Evolutionary conservation across 2,888 invertebrate species (phyloP).

Genomic region (Epistrophella euchroma): DNA sequence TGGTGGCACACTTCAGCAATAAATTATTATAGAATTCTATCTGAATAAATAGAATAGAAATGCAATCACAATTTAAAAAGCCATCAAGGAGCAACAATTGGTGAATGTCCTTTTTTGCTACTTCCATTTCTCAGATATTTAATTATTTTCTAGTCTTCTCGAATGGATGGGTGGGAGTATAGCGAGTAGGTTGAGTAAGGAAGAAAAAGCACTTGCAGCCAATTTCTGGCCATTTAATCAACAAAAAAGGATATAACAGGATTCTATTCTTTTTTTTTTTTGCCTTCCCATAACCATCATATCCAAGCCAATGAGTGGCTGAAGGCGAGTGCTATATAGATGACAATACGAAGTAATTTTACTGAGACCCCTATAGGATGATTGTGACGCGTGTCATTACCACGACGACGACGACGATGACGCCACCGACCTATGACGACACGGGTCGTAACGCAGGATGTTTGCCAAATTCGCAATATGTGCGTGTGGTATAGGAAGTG

Average conservation of each 20-base stretch:
- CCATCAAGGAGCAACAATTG: slow-evolving; percentile 65
- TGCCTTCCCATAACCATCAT: slow-evolving; percentile 19
- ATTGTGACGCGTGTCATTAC: slow-evolving; percentile 65
- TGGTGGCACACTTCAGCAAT: slow-evolving; percentile 65
- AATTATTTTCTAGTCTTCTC: background rate
- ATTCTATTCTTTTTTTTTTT: slow-evolving; percentile 9
- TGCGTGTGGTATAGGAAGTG: slow-evolving; percentile 49
- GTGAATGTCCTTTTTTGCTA: slow-evolving; percentile 35
- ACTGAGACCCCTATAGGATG: slow-evolving; percentile 35
- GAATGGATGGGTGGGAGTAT: background rate
- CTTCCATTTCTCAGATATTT: background rate
- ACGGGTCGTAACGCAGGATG: slow-evolving; percentile 41
- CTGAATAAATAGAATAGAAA: slow-evolving; percentile 48
- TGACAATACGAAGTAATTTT: slow-evolving; percentile 35
- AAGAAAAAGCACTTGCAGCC: slow-evolving; percentile 59
- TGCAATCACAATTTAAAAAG: slow-evolving; percentile 38
- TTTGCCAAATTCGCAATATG: slow-evolving; percentile 70
- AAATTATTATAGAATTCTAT: slow-evolving; percentile 56
- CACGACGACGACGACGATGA: slow-evolving; percentile 37
- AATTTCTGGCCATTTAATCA: slow-evolving; percentile 73
- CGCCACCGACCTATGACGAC: slow-evolving; percentile 13
- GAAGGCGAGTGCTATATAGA: slow-evolving; percentile 28
- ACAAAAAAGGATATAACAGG: slow-evolving; percentile 50
- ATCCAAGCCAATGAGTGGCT: slow-evolving; percentile 53
- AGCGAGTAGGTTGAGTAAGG: background rate